phyloP scores from a whole-genome alignment of 2,113 vertebrate species.

The Menura novaehollandiae region DNA sequence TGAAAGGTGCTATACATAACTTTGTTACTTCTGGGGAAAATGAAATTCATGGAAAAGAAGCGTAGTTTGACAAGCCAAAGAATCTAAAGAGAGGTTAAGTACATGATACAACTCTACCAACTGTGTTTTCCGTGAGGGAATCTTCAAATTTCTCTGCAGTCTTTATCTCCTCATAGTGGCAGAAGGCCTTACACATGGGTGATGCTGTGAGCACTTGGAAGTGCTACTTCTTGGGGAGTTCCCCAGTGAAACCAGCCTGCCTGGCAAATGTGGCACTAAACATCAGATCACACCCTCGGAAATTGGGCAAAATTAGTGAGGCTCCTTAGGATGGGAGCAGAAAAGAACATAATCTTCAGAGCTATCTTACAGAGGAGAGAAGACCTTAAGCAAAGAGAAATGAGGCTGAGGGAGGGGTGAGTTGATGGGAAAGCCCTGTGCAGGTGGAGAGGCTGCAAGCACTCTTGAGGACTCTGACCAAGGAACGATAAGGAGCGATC shows the following conservation, averaged over 20 bases:
- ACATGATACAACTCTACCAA: neutral
- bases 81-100: neutral
- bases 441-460: neutral
- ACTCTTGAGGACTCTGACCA: conserved; percentile 5
- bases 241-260: neutral
- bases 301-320: neutral
- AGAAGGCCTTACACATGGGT: neutral
- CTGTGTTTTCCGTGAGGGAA: neutral
- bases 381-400: neutral
- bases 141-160: neutral
- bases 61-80: neutral
- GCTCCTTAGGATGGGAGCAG: neutral
- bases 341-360: neutral
- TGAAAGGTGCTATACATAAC: neutral
- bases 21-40: neutral
- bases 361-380: neutral
- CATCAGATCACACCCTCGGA: neutral
- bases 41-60: neutral
- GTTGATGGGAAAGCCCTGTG: neutral
- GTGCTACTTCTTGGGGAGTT: neutral
- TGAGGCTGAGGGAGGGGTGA: neutral
- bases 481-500: neutral
- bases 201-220: neutral
- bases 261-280: neutral
- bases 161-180: neutral